These are phyloP conservation scores for Quadroppia sp. DNA, from an alignment of 2,888 invertebrate genomes.

Conservation along the genomic window DNA sequence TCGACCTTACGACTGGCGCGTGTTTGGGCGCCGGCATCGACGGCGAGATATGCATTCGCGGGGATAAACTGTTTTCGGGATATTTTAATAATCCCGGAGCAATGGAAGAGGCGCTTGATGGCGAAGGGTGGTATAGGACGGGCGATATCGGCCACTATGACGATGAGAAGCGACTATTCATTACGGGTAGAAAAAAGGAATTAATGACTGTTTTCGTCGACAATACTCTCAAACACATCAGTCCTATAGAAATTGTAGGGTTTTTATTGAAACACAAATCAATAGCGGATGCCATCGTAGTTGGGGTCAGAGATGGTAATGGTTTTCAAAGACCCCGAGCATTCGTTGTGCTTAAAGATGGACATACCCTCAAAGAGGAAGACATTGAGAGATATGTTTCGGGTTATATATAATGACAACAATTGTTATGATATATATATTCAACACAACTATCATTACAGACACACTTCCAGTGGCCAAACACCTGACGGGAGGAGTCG, in stretches of 20 bases:
- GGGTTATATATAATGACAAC: background rate
- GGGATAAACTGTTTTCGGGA: background rate
- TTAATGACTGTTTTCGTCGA: too few relatives aligned
- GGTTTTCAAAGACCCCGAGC: constrained; percentile 10
- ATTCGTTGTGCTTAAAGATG: constrained; percentile 15
- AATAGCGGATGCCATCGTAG: constrained; percentile 17
- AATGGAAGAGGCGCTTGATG: too few relatives aligned
- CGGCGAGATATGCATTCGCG: constrained; percentile 30
- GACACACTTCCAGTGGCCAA: background rate
- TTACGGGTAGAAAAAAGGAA: constrained; percentile 21
- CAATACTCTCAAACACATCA: too few relatives aligned
- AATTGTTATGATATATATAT: background rate
- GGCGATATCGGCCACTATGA: constrained; percentile 34
- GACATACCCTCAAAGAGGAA: background rate
- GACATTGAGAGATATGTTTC: constrained; percentile 14
- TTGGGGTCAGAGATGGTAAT: constrained; percentile 3
- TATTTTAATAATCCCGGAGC: constrained; percentile 7
- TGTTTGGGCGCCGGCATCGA: background rate
- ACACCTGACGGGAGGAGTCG: background rate
- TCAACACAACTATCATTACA: background rate
- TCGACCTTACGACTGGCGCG: constrained; percentile 18
- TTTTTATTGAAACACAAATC: constrained; percentile 12
- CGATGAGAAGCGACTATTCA: constrained; percentile 12
- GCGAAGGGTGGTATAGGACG: constrained; percentile 20
- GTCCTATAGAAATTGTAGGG: constrained; percentile 12